Conservation (phyloP, 2,888 invertebrate species). For the Athalia rosae region DNA sequence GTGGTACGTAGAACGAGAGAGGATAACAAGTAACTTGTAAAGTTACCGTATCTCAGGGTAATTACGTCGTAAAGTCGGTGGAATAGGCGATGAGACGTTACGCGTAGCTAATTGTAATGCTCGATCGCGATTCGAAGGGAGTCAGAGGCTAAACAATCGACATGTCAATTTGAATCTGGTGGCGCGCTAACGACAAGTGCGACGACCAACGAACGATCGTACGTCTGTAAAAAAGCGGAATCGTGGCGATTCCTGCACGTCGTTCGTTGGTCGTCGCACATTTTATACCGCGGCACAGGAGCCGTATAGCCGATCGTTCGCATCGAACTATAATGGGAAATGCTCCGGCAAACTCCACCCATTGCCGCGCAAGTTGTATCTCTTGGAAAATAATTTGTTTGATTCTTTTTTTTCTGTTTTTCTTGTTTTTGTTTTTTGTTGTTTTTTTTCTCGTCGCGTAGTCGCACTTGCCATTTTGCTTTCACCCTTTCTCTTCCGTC, state of each 20-base stretch:
- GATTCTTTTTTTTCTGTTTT: conserved; percentile 8
- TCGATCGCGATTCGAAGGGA: conserved; percentile 45
- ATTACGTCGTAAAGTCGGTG: conserved; percentile 15
- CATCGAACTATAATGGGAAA: conserved; percentile 32
- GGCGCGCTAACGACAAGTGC: conserved; percentile 40
- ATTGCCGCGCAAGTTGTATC: background rate
- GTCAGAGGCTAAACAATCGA: conserved; percentile 62
- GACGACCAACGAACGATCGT: conserved; percentile 26
- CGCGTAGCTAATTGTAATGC: conserved; percentile 45
- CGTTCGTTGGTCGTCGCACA: conserved; percentile 3
- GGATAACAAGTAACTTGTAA: conserved; percentile 21
- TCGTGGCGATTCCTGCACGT: conserved; percentile 49
- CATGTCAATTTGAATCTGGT: conserved; percentile 57
- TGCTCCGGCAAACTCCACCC: conserved; percentile 14
- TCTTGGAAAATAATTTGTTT: conserved; percentile 25
- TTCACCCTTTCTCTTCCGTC: background rate
- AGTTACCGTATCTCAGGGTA: conserved; percentile 25
- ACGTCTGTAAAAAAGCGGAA: conserved; percentile 45
- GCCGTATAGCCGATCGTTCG: background rate
- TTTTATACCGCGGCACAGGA: too few species aligned
- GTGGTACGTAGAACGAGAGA: conserved; percentile 17
- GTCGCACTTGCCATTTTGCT: background rate
- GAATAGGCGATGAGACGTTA: conserved; percentile 16
- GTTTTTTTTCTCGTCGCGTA: background rate
- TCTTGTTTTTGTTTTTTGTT: background rate